Conservation (phyloP, 92 coral and sea anemone species). For the Umimayanthus kanabou region DNA sequence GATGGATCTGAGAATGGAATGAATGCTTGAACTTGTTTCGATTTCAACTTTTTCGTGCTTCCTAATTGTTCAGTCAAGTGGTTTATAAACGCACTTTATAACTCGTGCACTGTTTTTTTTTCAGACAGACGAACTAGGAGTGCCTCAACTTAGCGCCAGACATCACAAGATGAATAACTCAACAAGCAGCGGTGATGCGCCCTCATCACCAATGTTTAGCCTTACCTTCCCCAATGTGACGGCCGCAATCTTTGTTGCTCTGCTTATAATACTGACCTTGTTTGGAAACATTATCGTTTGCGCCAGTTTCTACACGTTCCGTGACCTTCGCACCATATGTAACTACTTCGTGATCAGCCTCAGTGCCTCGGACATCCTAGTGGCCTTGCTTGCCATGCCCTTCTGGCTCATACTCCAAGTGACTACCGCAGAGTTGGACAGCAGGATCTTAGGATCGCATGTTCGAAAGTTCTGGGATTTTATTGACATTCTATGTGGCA, state of each 20-base stretch:
- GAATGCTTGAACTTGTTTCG: too few relatives aligned
- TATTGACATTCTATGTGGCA: slow-evolving; percentile 80
- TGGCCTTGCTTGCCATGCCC: slow-evolving; percentile 87
- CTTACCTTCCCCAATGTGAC: slow-evolving; percentile 52
- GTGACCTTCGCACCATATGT: slow-evolving; percentile 91
- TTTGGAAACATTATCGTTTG: slow-evolving; percentile 85
- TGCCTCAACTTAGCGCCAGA: not conserved
- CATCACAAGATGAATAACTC: slow-evolving; percentile 23
- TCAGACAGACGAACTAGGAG: not conserved
- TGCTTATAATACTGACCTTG: slow-evolving; percentile 81
- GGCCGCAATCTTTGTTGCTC: slow-evolving; percentile 75
- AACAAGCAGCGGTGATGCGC: not conserved
- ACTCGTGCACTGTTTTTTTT: not conserved
- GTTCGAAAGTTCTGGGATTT: slow-evolving; percentile 61
- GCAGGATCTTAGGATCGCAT: slow-evolving; percentile 33
- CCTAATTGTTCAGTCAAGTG: too few relatives aligned
- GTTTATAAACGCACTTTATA: too few relatives aligned
- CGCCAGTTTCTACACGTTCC: slow-evolving; percentile 87
- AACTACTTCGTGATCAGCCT: slow-evolving; percentile 91
- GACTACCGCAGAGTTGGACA: slow-evolving; percentile 51
- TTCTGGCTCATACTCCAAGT: slow-evolving; percentile 83
- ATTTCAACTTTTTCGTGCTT: too few relatives aligned
- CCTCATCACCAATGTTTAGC: not conserved
- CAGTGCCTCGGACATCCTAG: slow-evolving; percentile 83
- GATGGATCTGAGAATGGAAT: too few relatives aligned